Evolutionary conservation across 2,797 vertebrate genomes (phyloP), one percentile per base, ranked within the genome.

Genomic region (Pantherophis alleghaniensis): DNA sequence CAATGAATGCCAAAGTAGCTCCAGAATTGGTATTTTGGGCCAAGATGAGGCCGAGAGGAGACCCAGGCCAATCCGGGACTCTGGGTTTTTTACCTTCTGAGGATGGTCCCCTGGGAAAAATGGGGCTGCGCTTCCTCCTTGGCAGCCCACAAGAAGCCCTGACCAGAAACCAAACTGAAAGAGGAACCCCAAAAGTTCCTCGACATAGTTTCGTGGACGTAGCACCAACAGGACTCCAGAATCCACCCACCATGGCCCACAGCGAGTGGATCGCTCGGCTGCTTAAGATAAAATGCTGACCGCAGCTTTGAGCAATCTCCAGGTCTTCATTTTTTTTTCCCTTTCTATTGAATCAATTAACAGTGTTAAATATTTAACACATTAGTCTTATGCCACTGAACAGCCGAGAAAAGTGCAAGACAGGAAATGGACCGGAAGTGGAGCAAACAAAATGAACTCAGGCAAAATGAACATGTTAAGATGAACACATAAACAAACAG

Each of bases 321-420:
- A 86, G 91, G 92, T 92, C 53, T 60, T 88, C 90, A 5, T 83
- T 91, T 47, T 51, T 92, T 53, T 83, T 7, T 5, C 51, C 89
- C 94, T 95, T 94, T 90, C 66, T 89, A 16, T 51, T n/a, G 92
- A 95, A 63, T 94, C 96, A 94, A 95, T 95, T 93, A 95, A 94
- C 95, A 60, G 92, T 94, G 92, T 89, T 96, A 96, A 96, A 91
- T 88, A 94, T 88, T 95, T 94, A 96, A 63, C 88, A 95, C 93
- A 63, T 92, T 89, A 93, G 94, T 91, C 95, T 93, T 92, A 93
- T 95, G 93, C 91, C 95, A 61, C 63, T 55, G 94, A 95, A 91
- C 94, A 57, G 87, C 1, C 42, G 32, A 79, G 22, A 4, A 1
- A 83, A 18, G 66, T 28, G 2, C 14, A 42, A 93, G 88, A 86